Base-by-base conservation (phyloP, 2,113 vertebrate genomes). In the Leuciscus idus region DNA sequence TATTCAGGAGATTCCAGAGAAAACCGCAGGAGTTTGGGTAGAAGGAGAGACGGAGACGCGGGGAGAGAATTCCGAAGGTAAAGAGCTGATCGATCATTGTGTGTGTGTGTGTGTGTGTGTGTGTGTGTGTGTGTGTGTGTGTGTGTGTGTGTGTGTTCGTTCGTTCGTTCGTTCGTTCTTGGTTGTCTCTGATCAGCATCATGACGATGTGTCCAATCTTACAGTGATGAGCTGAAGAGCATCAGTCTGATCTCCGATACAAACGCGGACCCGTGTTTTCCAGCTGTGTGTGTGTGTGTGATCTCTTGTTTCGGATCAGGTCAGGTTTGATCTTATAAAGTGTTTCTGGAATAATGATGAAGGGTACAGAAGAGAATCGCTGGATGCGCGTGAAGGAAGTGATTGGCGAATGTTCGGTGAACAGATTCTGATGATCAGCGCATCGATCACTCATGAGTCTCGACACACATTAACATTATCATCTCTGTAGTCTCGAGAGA, bases 271-370 rank as follows among this genome's bases (percentile, higher is more conserved):
- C 61, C 2, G 61, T 66, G 30, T 68, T 30, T 68, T 23, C 55
- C 21, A 21, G 3, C n/a, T 46, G 30, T 50, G 23, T 57, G 46
- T 46, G 5, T 30, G 52, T 30, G 26, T 36, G 52, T 36, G 10
- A 48, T 74, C 72, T 74, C 70, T 43, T 73, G 70, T 73, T 73
- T 73, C 70, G 70, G 70, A 23, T 70, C 19, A 73, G 23, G 70
- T 73, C 15, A 55, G 74, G 74, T 55, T 52, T 77, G 75, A 77
- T 77, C 7, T 55, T 43, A 15, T 28, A 64, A 23, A 74, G 23
- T 36, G 66, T 70, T 43, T 68, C 17, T 36, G 66, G 2, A 36
- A 21, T 36, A 1, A 33, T 1, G 7, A 21, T 36, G 66, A 17
- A 36, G 66, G 30, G 36, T 66, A 70, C 19, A 21, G 64, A 1